Evolutionary conservation across 2,888 invertebrate species (phyloP).

Genomic region (Calameuta idolon): DNA sequence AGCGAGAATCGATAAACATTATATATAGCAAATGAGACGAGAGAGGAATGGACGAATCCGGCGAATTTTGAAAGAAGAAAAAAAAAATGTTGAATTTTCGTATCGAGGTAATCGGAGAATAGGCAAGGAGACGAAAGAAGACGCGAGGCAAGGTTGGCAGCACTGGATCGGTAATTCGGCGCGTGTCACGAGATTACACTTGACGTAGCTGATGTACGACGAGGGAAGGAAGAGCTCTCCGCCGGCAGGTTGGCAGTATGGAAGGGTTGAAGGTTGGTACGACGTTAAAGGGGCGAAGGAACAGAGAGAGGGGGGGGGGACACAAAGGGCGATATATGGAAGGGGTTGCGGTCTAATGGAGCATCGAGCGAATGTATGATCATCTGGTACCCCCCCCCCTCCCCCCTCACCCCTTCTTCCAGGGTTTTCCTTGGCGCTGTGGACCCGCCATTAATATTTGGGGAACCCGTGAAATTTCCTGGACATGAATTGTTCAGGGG

Average conservation of each 20-base stretch:
- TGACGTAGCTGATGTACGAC: not conserved
- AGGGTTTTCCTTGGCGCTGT: not conserved
- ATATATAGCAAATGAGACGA: no score
- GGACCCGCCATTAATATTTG: slow-evolving; percentile 13
- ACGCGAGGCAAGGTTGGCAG: no score
- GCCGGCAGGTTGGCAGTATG: not conserved
- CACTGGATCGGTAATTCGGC: no score
- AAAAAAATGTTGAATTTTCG: no score
- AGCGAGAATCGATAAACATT: no score
- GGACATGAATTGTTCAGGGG: slow-evolving; percentile 5
- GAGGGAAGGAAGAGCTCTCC: slow-evolving; percentile 13
- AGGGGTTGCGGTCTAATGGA: slow-evolving; percentile 9
- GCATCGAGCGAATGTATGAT: slow-evolving; percentile 9
- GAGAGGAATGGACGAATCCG: no score
- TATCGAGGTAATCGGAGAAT: no score
- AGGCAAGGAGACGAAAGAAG: no score
- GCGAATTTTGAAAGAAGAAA: no score
- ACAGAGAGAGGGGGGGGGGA: not conserved
- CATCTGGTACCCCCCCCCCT: not conserved
- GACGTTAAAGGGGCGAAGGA: not conserved
- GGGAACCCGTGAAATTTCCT: slow-evolving; percentile 4
- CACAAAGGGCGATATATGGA: not conserved
- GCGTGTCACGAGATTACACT: not conserved
- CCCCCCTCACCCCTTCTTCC: no score
- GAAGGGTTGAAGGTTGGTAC: not conserved